Evolutionary conservation across 2,888 invertebrate species (phyloP).

Genomic region (Antheraea yamamai): DNA sequence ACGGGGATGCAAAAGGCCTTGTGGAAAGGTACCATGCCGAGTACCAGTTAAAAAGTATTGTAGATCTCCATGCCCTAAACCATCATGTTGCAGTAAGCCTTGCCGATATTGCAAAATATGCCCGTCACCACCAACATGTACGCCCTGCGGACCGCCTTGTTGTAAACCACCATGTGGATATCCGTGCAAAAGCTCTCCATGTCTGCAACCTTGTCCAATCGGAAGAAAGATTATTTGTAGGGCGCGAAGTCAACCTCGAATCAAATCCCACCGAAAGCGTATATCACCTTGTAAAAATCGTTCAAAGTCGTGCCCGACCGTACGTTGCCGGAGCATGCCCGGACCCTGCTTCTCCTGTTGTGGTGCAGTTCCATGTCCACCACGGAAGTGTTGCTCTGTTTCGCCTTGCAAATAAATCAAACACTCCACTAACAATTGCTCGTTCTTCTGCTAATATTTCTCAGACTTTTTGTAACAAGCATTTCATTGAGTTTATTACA

Average conservation of each 20-base stretch:
- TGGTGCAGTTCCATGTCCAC: conserved; percentile 40
- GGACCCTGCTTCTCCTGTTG: conserved; percentile 50
- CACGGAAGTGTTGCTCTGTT: conserved; percentile 47
- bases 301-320: conserved; percentile 54
- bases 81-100: conserved; percentile 39
- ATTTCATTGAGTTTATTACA: background rate
- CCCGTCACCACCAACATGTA: conserved; percentile 21
- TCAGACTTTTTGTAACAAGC: background rate
- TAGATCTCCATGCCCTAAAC: conserved; percentile 35
- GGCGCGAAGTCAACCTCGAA: conserved; percentile 56
- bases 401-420: conserved; percentile 40
- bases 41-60: conserved; percentile 41
- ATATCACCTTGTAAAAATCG: conserved; percentile 68
- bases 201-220: conserved; percentile 60
- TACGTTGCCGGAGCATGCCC: conserved; percentile 59
- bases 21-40: conserved; percentile 40
- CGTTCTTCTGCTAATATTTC: conserved; percentile 34
- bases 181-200: conserved; percentile 59
- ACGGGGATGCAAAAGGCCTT: conserved; percentile 46
- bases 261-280: conserved; percentile 53
- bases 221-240: conserved; percentile 53
- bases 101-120: conserved; percentile 31
- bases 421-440: conserved; percentile 40
- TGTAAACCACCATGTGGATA: conserved; percentile 34
- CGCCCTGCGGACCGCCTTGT: conserved; percentile 30